A percentile compares a stretch with the other conserved stretches of the same genome.
Evolutionary conservation across 2,113 vertebrate genomes (phyloP).

Genomic region (Sorex fumeus): DNA sequence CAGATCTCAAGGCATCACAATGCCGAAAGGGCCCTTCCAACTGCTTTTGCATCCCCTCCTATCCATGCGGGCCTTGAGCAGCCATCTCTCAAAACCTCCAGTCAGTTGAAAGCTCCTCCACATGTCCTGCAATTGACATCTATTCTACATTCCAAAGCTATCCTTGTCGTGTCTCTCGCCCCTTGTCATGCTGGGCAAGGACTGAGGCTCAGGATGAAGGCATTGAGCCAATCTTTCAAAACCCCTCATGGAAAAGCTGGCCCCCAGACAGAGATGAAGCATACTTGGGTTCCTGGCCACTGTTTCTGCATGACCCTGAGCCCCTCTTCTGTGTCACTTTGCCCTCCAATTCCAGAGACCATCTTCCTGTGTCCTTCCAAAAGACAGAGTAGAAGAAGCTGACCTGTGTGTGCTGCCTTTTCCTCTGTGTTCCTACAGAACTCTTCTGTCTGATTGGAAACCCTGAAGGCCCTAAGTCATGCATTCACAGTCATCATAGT

Average conservation of each 20-base stretch:
- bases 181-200: rapidly evolving
- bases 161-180: no score
- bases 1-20: no score
- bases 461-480: rapidly evolving
- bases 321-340: not conserved
- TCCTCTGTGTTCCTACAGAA: not conserved
- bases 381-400: not conserved
- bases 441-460: not conserved
- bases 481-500: rapidly evolving
- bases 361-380: not conserved
- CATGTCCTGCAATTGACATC: rapidly evolving
- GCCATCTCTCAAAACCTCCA: not conserved
- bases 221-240: not conserved
- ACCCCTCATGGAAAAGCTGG: not conserved
- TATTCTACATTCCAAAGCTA: not conserved
- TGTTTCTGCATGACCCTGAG: rapidly evolving
- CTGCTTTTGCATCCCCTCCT: not conserved
- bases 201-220: not conserved
- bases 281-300: rapidly evolving
- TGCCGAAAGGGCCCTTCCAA: no score
- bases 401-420: not conserved
- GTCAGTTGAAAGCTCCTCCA: not conserved
- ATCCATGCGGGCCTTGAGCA: not conserved
- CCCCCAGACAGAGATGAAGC: not conserved
- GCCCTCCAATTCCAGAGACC: not conserved